Conservation (phyloP, 35 echinoderm and acorn worm species). For the Acanthaster planci region DNA sequence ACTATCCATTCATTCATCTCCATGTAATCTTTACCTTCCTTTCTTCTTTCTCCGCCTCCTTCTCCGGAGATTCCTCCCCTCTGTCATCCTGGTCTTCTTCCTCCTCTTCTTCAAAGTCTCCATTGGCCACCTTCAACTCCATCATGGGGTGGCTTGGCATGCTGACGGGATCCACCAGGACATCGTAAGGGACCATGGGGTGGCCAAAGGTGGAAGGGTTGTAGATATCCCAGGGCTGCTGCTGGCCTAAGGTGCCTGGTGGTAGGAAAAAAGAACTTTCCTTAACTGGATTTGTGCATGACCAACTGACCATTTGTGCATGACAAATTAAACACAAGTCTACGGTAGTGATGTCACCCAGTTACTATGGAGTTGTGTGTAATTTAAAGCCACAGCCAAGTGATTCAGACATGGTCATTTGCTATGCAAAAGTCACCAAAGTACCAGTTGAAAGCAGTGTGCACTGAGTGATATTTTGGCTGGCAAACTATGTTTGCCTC, state of each 20-base stretch:
- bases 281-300: no score
- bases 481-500: no score
- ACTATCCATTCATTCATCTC: neutral
- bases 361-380: no score
- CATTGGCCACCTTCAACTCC: slow-evolving; percentile 54
- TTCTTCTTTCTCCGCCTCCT: slow-evolving; percentile 41
- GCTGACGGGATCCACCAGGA: slow-evolving; percentile 91
- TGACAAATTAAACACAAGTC: no score
- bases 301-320: no score
- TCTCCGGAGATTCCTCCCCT: slow-evolving; percentile 33
- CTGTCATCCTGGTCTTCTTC: slow-evolving; percentile 58
- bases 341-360: no score
- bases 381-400: no score
- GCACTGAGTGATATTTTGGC: no score
- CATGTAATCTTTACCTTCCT: slow-evolving; percentile 45
- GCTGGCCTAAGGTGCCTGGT: slow-evolving; percentile 88
- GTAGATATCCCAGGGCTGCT: slow-evolving; percentile 88
- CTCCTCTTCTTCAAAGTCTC: slow-evolving; percentile 56
- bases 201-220: slow-evolving; percentile 77
- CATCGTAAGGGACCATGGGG: slow-evolving; percentile 97
- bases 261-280: no score
- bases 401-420: no score
- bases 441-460: no score
- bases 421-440: no score
- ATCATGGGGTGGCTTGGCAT: slow-evolving; percentile 89